Conservation (phyloP, 2,888 invertebrate species). For the Himalopsyche tibetana region DNA sequence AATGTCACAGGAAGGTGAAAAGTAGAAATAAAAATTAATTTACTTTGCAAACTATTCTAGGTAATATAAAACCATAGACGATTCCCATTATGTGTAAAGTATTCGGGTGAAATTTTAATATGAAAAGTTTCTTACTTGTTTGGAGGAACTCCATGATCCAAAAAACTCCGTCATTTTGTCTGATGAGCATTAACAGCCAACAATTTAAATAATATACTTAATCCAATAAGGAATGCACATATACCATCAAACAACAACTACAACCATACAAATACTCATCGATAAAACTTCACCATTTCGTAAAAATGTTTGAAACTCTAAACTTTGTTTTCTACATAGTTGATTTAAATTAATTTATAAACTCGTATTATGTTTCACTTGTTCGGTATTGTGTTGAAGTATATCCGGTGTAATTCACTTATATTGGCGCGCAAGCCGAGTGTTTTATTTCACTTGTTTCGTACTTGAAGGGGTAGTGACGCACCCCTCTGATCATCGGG, state of each 20-base stretch:
- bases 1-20: slow-evolving; percentile 51
- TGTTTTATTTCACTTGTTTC: slow-evolving; percentile 22
- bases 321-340: slow-evolving; percentile 14
- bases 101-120: not conserved
- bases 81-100: not conserved
- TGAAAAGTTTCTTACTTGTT: slow-evolving; percentile 48
- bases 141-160: slow-evolving; percentile 72
- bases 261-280: slow-evolving; percentile 21
- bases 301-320: not conserved
- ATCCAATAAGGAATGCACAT: slow-evolving; percentile 27
- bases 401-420: slow-evolving; percentile 27
- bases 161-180: slow-evolving; percentile 75
- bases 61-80: not conserved
- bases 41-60: not conserved
- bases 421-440: not conserved
- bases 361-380: slow-evolving; percentile 17
- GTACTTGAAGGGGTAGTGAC: slow-evolving; percentile 19
- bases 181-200: slow-evolving; percentile 17
- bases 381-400: not conserved
- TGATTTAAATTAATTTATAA: not conserved
- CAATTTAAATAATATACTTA: slow-evolving; percentile 4
- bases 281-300: slow-evolving; percentile 15
- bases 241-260: slow-evolving; percentile 22
- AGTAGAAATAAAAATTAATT: slow-evolving; percentile 13
- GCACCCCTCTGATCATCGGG: slow-evolving; percentile 20